Evolutionary conservation across 2,797 vertebrate species (phyloP).

Genomic region (Arremon brunneinucha): DNA sequence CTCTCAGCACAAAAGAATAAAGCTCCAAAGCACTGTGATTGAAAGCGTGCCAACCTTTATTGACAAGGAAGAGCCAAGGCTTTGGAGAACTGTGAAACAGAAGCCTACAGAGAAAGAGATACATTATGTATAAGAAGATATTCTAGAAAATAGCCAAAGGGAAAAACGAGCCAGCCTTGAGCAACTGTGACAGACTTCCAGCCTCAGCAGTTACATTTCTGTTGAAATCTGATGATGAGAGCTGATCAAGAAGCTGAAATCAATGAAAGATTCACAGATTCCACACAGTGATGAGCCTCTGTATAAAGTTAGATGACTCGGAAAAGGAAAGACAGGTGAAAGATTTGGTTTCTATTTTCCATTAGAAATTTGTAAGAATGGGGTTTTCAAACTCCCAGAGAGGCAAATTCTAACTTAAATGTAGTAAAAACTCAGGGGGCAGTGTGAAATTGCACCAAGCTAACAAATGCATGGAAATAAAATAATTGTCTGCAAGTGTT

Average conservation of each 20-base stretch:
- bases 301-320: neutral
- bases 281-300: neutral
- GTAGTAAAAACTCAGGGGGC: neutral
- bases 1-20: neutral
- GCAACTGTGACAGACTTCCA: neutral
- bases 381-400: neutral
- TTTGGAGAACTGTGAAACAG: slow-evolving; percentile 4
- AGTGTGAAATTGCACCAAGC: neutral
- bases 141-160: neutral
- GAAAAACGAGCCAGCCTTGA: neutral
- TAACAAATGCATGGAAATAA: neutral
- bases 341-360: neutral
- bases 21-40: neutral
- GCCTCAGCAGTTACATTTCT: neutral
- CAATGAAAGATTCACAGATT: neutral
- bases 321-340: neutral
- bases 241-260: neutral
- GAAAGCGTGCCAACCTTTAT: slow-evolving; percentile 10
- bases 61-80: neutral
- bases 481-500: neutral
- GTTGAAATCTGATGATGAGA: neutral
- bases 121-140: slow-evolving; percentile 27
- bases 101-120: neutral
- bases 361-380: neutral
- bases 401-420: neutral